Conservation (phyloP, 1,140 invertebrate species). For the Schmidtea mediterranea region DNA sequence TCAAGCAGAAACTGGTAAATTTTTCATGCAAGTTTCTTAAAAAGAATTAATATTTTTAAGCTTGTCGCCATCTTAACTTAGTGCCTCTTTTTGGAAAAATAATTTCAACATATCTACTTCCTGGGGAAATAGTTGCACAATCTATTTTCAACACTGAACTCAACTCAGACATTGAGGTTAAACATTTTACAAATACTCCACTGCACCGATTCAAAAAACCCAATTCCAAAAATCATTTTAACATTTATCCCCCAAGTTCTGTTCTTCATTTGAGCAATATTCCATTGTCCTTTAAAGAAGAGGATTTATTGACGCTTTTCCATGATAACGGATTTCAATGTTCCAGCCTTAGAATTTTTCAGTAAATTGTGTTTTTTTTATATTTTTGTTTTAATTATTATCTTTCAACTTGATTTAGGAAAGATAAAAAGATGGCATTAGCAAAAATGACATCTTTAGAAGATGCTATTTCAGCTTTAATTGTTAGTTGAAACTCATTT, state of each 20-base stretch:
- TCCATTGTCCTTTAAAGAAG: constrained; percentile 4
- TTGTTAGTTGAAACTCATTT: constrained; percentile 34
- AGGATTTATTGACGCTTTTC: constrained; percentile 5
- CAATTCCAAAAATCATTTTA: constrained; percentile 7
- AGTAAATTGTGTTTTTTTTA: not conserved
- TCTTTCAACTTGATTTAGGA: constrained; percentile 34
- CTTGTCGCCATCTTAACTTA: no score
- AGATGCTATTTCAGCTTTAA: constrained; percentile 72
- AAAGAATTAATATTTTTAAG: no score
- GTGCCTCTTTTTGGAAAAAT: no score
- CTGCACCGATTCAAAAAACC: constrained; percentile 8
- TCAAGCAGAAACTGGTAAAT: no score
- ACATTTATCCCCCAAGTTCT: constrained; percentile 9
- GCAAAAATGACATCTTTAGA: constrained; percentile 76
- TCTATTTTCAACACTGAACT: no score
- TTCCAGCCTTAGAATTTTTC: not conserved
- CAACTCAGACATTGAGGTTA: not conserved
- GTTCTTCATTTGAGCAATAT: constrained; percentile 9
- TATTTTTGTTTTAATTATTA: not conserved
- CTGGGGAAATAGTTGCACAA: no score
- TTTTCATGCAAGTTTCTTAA: no score
- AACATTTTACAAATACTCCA: constrained; percentile 7
- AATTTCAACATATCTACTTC: no score
- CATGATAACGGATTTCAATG: constrained; percentile 1
- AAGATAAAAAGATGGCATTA: constrained; percentile 96